Evolutionary conservation across 2,113 vertebrate genomes (phyloP).

Genomic region (Nothobranchius furzeri): DNA sequence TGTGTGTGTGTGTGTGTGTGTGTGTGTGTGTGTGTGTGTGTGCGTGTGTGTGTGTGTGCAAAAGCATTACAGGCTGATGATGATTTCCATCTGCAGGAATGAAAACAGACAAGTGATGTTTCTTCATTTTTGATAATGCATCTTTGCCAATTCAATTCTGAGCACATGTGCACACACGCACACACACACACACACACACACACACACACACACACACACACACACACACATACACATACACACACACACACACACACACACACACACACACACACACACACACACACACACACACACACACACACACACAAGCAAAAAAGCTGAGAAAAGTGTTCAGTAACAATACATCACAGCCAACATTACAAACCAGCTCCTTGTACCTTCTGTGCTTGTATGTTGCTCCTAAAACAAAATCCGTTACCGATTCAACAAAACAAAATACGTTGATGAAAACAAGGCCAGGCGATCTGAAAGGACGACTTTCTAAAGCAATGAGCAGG

Average conservation of each 20-base stretch:
- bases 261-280: no score
- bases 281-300: background rate
- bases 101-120: conserved; percentile 25
- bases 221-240: background rate
- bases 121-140: conserved; percentile 30
- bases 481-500: background rate
- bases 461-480: background rate
- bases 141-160: conserved; percentile 39
- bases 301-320: conserved; percentile 2
- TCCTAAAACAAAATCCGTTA: conserved; percentile 25
- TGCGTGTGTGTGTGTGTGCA: background rate
- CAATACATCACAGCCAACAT: conserved; percentile 34
- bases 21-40: no score
- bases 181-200: no score
- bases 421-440: conserved; percentile 15
- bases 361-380: conserved; percentile 27
- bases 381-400: conserved; percentile 15
- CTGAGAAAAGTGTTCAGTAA: conserved; percentile 18
- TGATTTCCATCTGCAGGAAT: conserved; percentile 27
- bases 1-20: background rate
- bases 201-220: background rate
- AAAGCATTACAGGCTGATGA: conserved; percentile 3
- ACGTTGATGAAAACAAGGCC: conserved; percentile 6
- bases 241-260: background rate
- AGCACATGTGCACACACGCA: background rate